Evolutionary conservation across 92 coral and sea anemone species (phyloP).

Genomic region (Actinostola sp.): DNA sequence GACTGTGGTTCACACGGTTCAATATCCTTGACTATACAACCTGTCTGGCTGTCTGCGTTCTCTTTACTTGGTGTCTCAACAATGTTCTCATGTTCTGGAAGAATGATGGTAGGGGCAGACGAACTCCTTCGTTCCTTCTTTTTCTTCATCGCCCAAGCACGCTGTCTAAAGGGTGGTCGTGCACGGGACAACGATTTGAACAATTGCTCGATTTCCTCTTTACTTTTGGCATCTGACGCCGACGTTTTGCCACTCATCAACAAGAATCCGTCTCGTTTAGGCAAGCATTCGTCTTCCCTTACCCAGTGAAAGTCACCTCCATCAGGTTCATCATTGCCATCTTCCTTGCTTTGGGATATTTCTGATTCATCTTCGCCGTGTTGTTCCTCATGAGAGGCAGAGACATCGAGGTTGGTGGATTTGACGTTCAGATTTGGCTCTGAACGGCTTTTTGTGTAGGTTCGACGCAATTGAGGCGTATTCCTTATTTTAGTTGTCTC

Average conservation of each 20-base stretch:
- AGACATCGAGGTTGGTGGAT: background rate
- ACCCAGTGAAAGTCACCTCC: constrained; percentile 37
- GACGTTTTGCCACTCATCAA: background rate
- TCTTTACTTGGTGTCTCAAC: background rate
- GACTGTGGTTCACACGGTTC: too few species aligned
- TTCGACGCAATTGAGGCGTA: background rate
- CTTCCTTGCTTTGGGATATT: constrained; percentile 6
- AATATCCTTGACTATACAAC: background rate
- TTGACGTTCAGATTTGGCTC: constrained; percentile 13
- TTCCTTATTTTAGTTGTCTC: too few species aligned
- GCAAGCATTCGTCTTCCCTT: constrained; percentile 11
- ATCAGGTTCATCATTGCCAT: too few species aligned
- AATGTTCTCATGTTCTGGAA: background rate
- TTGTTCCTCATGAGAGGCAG: background rate
- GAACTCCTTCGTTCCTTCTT: constrained; percentile 18
- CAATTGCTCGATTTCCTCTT: constrained; percentile 28
- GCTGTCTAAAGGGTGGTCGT: constrained; percentile 28
- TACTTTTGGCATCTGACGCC: background rate
- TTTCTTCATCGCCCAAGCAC: constrained; percentile 47
- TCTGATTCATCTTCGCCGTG: background rate
- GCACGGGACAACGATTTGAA: constrained; percentile 10
- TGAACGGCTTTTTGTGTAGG: constrained; percentile 24
- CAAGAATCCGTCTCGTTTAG: background rate
- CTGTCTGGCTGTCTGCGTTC: background rate
- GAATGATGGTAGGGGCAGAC: constrained; percentile 14